Percentiles rank a stretch among this genome's conserved stretches.
phyloP scores from a whole-genome alignment of 2,797 vertebrate species.

The Atherinosoma microstoma region DNA sequence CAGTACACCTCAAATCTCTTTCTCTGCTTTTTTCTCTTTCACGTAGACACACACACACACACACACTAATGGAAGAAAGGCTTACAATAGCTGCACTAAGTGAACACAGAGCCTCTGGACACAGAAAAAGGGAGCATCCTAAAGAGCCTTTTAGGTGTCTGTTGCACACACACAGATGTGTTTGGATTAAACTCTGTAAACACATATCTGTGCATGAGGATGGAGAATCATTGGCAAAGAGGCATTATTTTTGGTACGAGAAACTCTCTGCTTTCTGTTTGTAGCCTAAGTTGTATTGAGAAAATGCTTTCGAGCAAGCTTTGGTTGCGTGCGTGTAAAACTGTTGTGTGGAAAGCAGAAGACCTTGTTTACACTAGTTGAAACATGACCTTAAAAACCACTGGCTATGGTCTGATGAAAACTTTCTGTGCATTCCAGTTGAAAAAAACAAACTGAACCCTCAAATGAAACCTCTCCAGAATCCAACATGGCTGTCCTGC shows the following conservation, averaged over 20 bases:
- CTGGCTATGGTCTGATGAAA: background rate
- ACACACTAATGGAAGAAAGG: constrained; percentile 64
- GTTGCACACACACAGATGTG: constrained; percentile 37
- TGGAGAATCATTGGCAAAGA: background rate
- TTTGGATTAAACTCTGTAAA: constrained; percentile 31
- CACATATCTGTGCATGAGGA: background rate
- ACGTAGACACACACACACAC: constrained; percentile 1
- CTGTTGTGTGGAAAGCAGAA: background rate
- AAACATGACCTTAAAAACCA: background rate
- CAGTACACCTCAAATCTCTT: constrained; percentile 59
- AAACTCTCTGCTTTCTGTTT: background rate
- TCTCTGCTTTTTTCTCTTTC: constrained; percentile 30
- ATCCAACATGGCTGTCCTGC: background rate
- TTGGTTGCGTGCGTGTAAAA: background rate
- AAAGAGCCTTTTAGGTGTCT: constrained; percentile 40
- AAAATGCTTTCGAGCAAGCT: background rate
- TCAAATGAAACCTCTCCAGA: background rate
- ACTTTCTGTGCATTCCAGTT: background rate
- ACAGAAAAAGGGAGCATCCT: constrained; percentile 51
- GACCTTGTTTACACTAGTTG: background rate
- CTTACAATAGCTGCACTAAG: constrained; percentile 63
- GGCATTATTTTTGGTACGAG: background rate
- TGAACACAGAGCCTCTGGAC: constrained; percentile 70
- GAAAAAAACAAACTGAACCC: background rate
- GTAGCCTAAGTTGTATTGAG: background rate